These are phyloP conservation scores for Andrena cerasifolii DNA, from an alignment of 1,140 invertebrate species.

Conservation along the genomic window DNA sequence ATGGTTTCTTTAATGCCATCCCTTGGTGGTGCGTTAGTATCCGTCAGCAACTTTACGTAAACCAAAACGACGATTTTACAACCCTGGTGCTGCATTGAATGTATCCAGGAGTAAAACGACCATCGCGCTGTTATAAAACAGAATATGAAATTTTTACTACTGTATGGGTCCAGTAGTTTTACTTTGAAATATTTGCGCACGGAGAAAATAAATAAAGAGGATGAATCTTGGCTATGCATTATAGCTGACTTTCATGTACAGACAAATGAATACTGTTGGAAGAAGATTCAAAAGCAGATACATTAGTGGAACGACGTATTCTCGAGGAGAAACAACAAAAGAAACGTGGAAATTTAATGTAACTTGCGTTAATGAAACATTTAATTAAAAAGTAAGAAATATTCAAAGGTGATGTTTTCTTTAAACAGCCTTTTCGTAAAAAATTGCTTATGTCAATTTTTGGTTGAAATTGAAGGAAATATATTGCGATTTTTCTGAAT, in stretches of 20 bases:
- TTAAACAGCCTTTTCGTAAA: not conserved
- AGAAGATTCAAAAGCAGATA: constrained; percentile 8
- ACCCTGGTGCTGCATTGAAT: not conserved
- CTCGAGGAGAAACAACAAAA: not conserved
- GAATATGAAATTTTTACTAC: not conserved
- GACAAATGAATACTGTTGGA: not conserved
- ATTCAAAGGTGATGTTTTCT: not conserved
- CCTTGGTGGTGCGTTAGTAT: too few species aligned
- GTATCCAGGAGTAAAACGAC: not conserved
- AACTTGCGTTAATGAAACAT: constrained; percentile 18
- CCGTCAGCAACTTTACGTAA: not conserved
- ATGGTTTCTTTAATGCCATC: not conserved
- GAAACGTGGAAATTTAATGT: constrained; percentile 1
- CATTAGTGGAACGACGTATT: not conserved
- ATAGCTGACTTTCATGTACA: constrained; percentile 25
- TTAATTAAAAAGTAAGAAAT: not conserved
- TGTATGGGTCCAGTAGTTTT: constrained; percentile 6
- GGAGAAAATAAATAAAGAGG: not conserved
- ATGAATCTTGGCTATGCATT: constrained; percentile 27
- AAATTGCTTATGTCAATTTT: not conserved
- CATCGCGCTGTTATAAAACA: not conserved
- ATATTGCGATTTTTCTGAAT: too few species aligned
- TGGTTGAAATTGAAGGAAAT: too few species aligned
- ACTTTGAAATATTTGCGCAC: not conserved
- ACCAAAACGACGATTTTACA: constrained; percentile 8